phyloP scores from a whole-genome alignment of 2,113 vertebrate species.

The Podilymbus podiceps region DNA sequence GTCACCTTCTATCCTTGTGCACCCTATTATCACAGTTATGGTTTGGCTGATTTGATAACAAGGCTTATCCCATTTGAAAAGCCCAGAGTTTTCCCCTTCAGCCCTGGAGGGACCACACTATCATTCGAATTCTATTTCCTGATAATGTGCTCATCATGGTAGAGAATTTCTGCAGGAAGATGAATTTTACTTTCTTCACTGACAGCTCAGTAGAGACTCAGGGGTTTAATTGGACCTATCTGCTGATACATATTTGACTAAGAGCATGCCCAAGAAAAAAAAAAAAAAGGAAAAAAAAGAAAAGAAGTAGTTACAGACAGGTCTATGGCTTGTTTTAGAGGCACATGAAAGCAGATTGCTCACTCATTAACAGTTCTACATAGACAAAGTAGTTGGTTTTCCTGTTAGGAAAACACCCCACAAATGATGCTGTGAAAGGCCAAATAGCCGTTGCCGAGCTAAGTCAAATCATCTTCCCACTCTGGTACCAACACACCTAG shows the following conservation, averaged over 20 bases:
- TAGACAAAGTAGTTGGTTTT: not conserved
- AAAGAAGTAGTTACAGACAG: no score
- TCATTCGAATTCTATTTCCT: conserved; percentile 51
- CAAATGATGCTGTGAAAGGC: rapidly evolving
- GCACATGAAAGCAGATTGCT: not conserved
- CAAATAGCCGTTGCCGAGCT: not conserved
- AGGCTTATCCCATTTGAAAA: not conserved
- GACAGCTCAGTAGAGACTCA: conserved; percentile 30
- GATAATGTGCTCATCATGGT: conserved; percentile 38
- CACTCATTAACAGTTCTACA: not conserved
- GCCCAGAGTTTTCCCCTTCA: not conserved
- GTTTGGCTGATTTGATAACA: not conserved
- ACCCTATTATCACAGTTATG: not conserved
- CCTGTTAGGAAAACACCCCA: not conserved
- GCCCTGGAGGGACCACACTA: conserved; percentile 19
- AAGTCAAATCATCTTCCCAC: not conserved
- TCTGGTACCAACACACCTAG: not conserved
- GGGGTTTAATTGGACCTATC: conserved; percentile 42
- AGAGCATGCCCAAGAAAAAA: not conserved
- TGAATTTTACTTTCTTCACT: conserved; percentile 42
- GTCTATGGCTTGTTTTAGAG: not conserved
- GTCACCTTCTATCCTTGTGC: not conserved
- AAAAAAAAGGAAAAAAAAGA: not conserved
- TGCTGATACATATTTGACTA: conserved; percentile 15
- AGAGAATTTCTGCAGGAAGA: conserved; percentile 54